Evolutionary conservation across 1,140 invertebrate species (phyloP).

Genomic region (Bombus terrestris): DNA sequence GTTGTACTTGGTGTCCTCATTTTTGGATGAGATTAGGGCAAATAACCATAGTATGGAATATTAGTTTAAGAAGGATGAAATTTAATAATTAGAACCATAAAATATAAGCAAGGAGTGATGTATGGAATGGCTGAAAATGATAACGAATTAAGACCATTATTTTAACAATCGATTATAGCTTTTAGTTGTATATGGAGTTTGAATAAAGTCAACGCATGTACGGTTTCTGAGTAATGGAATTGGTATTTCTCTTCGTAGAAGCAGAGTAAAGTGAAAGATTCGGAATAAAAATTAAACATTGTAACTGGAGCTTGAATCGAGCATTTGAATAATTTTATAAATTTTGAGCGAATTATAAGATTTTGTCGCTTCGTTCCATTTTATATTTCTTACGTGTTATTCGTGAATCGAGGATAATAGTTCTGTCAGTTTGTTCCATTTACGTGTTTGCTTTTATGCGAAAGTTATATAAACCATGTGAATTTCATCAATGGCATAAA

Average conservation of each 20-base stretch:
- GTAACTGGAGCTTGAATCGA: neutral
- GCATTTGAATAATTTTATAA: no score
- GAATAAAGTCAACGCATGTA: neutral
- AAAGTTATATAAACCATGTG: neutral
- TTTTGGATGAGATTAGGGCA: neutral
- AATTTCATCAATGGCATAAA: neutral
- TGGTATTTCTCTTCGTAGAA: neutral
- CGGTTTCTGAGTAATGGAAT: neutral
- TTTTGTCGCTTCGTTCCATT: slow-evolving; percentile 2
- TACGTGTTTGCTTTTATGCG: neutral
- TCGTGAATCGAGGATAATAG: neutral
- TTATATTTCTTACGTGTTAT: neutral
- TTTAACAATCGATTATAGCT: neutral
- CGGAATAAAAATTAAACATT: slow-evolving; percentile 25
- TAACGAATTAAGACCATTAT: neutral
- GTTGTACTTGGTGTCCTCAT: neutral
- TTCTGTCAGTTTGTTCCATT: neutral
- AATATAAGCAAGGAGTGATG: no score
- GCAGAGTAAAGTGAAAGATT: slow-evolving; percentile 8
- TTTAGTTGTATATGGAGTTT: neutral
- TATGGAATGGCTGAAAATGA: neutral
- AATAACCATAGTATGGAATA: neutral
- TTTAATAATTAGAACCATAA: neutral
- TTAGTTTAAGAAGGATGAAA: neutral
- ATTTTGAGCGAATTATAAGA: no score